phyloP scores from a whole-genome alignment of 2,113 vertebrate species.

The Microtus pennsylvanicus region DNA sequence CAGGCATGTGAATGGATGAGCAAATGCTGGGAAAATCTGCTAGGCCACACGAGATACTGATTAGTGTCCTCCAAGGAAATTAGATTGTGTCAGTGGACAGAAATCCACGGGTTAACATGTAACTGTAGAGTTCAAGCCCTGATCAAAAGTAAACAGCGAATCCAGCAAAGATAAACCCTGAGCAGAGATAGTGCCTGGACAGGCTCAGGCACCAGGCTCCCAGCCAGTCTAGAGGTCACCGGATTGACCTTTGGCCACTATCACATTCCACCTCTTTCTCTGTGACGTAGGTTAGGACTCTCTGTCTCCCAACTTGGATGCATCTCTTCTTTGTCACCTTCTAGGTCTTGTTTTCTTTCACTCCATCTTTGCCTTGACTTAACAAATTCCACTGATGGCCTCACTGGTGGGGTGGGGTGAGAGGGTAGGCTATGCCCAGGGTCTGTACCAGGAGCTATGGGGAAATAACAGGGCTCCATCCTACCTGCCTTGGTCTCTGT shows the following conservation, averaged over 20 bases:
- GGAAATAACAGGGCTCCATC: not conserved
- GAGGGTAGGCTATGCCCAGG: not conserved
- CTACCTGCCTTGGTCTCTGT: not conserved
- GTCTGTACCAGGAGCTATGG: not conserved
- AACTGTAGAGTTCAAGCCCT: not conserved
- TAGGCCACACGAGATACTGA: not conserved
- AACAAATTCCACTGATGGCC: not conserved
- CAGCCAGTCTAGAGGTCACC: not conserved
- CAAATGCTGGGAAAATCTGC: not conserved
- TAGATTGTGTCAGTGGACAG: not conserved
- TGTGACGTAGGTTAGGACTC: not conserved
- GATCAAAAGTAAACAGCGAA: not conserved
- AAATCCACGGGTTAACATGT: not conserved
- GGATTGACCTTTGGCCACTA: not conserved
- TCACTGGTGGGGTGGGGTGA: not conserved
- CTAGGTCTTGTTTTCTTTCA: not conserved
- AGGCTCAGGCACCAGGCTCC: not conserved
- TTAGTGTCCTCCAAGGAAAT: not conserved
- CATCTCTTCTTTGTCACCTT: not conserved
- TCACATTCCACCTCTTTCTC: not conserved
- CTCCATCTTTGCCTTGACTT: not conserved
- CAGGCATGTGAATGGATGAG: not conserved
- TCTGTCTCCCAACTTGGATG: not conserved
- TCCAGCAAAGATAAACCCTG: not conserved
- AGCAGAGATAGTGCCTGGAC: not conserved